These are phyloP conservation scores for Poecile atricapillus DNA, from an alignment of 2,113 vertebrate species.

Conservation along the genomic window DNA sequence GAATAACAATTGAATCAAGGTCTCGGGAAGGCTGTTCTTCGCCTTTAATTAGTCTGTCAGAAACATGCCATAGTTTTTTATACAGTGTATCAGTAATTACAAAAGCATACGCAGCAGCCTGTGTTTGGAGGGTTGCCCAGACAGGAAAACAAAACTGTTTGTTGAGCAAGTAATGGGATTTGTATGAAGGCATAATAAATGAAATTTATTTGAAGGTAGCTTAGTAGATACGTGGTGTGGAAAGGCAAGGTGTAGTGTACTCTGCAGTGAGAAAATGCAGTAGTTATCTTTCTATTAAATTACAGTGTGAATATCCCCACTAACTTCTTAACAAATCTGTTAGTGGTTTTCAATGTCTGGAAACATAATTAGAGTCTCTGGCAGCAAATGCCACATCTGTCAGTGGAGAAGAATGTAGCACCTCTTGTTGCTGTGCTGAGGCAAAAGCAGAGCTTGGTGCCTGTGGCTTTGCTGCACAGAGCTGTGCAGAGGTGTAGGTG, in stretches of 20 bases:
- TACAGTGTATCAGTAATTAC: neutral
- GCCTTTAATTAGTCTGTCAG: slow-evolving; percentile 29
- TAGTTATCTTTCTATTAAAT: slow-evolving; percentile 1
- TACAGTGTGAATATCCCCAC: neutral
- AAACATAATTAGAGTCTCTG: neutral
- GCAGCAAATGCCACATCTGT: neutral
- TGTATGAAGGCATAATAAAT: slow-evolving; percentile 20
- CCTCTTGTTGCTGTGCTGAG: neutral
- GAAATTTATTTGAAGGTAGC: slow-evolving; percentile 21
- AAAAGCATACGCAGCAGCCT: neutral
- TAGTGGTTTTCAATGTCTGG: neutral
- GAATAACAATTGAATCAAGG: neutral
- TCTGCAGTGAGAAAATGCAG: neutral
- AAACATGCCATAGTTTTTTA: neutral
- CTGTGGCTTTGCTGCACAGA: neutral
- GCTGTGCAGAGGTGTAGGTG: neutral
- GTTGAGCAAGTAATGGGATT: slow-evolving; percentile 29
- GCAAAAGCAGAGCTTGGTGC: neutral
- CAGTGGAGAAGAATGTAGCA: neutral
- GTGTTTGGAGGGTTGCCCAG: slow-evolving; percentile 37
- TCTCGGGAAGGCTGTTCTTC: neutral
- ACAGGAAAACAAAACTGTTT: slow-evolving; percentile 31
- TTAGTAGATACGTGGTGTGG: neutral
- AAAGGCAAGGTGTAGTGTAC: neutral
- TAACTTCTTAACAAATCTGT: neutral